These are phyloP conservation scores for Trematocara marginatum DNA, from an alignment of 2,113 vertebrate species.

Conservation along the genomic window DNA sequence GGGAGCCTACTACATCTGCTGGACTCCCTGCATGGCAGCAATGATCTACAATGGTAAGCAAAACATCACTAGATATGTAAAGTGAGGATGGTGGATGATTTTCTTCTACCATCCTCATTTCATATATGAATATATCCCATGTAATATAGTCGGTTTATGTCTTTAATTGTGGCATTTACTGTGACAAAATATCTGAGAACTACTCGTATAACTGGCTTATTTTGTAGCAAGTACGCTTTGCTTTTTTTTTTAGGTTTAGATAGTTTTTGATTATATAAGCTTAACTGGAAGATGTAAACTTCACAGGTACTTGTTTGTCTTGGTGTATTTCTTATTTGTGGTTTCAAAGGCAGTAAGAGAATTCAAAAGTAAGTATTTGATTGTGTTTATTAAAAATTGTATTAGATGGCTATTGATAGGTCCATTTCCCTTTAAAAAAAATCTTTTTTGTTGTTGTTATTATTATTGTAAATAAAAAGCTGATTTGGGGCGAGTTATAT, in stretches of 20 bases:
- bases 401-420: not conserved
- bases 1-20: conserved; percentile 79
- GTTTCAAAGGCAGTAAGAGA: not conserved
- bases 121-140: not conserved
- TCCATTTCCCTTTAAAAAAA: not conserved
- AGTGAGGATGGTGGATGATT: not conserved
- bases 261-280: not conserved
- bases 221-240: not conserved
- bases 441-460: not conserved
- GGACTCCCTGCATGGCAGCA: conserved; percentile 78
- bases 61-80: not conserved
- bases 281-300: not conserved
- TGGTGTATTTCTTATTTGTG: not conserved
- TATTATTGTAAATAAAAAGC: not conserved
- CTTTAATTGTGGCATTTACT: not conserved
- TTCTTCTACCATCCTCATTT: not conserved
- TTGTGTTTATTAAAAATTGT: not conserved
- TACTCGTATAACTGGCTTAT: not conserved
- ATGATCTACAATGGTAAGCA: conserved; percentile 80
- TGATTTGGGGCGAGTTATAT: conserved; percentile 13
- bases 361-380: not conserved
- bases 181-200: not conserved
- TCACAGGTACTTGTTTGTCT: not conserved
- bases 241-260: not conserved
- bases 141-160: not conserved